Conservation (phyloP, 2,113 vertebrate genomes). For the Echinops telfairi region DNA sequence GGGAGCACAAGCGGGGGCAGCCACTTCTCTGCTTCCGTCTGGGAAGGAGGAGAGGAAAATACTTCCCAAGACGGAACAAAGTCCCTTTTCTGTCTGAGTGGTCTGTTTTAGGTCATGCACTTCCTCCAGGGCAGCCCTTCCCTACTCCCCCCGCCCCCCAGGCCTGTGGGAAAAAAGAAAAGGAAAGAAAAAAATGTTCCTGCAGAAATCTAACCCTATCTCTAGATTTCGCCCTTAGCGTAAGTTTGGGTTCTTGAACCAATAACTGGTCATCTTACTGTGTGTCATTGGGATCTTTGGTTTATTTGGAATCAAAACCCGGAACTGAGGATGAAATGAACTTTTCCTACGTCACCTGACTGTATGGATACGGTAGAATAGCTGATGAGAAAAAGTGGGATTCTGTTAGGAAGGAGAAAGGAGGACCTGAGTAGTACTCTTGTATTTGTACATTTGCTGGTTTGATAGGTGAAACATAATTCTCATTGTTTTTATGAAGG, state of each 20-base stretch:
- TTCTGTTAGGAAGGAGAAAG: background rate
- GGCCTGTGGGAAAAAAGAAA: too few species aligned
- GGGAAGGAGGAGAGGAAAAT: background rate
- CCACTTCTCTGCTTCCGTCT: background rate
- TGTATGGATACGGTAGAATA: background rate
- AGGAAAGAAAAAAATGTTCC: background rate
- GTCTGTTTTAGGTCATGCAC: background rate
- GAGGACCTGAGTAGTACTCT: background rate
- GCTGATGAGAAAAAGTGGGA: background rate
- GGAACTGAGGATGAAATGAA: background rate
- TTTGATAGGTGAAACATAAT: background rate
- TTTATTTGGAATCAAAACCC: background rate
- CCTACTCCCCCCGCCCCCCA: too few species aligned
- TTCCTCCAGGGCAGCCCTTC: too few species aligned
- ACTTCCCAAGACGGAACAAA: background rate
- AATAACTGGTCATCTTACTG: background rate
- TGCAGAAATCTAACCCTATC: background rate
- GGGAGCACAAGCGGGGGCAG: background rate
- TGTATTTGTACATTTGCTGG: constrained; percentile 12
- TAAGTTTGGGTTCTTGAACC: constrained; percentile 2
- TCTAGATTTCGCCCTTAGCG: background rate
- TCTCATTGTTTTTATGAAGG: background rate
- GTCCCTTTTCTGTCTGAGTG: background rate
- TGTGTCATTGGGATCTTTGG: background rate
- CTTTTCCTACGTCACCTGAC: background rate